Evolutionary conservation across 2,797 vertebrate species (phyloP).

Genomic region (Coracias cyanogaster): DNA sequence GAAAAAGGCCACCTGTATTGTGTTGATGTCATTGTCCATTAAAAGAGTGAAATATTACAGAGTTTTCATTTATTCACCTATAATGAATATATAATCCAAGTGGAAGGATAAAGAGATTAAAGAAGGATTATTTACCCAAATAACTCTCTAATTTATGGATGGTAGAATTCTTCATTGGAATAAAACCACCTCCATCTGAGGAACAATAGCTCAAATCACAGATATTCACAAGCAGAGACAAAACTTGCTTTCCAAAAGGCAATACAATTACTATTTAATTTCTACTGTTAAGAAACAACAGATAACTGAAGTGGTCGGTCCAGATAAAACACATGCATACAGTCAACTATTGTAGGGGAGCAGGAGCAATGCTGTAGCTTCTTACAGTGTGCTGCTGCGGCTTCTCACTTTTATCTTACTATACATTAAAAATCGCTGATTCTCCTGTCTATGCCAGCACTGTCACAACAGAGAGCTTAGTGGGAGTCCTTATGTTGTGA

Average conservation of each 20-base stretch:
- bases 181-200: not conserved
- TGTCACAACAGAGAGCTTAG: not conserved
- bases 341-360: not conserved
- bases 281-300: not conserved
- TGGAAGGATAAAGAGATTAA: not conserved
- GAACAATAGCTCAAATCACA: not conserved
- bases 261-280: not conserved
- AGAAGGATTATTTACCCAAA: not conserved
- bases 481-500: not conserved
- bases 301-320: not conserved
- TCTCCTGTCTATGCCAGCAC: not conserved
- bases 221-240: not conserved
- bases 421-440: not conserved
- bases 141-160: not conserved
- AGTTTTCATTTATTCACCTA: not conserved
- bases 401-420: not conserved
- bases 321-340: not conserved
- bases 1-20: not conserved
- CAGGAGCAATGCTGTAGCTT: not conserved
- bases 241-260: not conserved
- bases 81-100: not conserved
- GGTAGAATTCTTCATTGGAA: not conserved
- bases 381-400: not conserved
- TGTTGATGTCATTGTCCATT: not conserved
- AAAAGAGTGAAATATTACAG: not conserved